These are phyloP conservation scores for Sinohyriopsis cumingii DNA, from an alignment of 2,888 invertebrate genomes.

Conservation along the genomic window DNA sequence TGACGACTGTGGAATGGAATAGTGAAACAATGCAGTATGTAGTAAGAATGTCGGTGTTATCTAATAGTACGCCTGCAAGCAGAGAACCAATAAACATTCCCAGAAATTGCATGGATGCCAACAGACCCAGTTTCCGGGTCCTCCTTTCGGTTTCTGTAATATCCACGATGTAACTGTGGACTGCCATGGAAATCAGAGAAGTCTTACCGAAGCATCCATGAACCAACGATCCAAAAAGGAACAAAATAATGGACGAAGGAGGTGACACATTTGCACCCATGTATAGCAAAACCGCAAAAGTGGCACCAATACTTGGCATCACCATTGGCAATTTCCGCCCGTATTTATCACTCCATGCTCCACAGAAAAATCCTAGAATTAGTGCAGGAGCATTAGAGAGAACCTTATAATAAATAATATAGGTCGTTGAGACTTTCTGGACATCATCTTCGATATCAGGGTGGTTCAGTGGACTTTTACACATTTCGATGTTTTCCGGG, in stretches of 20 bases:
- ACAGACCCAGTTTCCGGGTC: slow-evolving; percentile 59
- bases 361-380: slow-evolving; percentile 65
- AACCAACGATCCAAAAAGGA: slow-evolving; percentile 61
- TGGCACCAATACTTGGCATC: slow-evolving; percentile 63
- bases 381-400: slow-evolving; percentile 66
- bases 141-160: slow-evolving; percentile 55
- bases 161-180: slow-evolving; percentile 67
- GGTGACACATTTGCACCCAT: slow-evolving; percentile 50
- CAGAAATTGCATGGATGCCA: slow-evolving; percentile 68
- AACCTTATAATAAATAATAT: slow-evolving; percentile 61
- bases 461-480: slow-evolving; percentile 39
- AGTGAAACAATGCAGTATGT: slow-evolving; percentile 59
- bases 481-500: slow-evolving; percentile 35
- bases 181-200: slow-evolving; percentile 68
- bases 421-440: slow-evolving; percentile 59
- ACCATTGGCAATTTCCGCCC: slow-evolving; percentile 66
- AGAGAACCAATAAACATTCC: slow-evolving; percentile 68
- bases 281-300: slow-evolving; percentile 60
- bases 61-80: slow-evolving; percentile 53
- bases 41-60: slow-evolving; percentile 46
- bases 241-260: slow-evolving; percentile 40
- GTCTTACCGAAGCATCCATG: slow-evolving; percentile 68
- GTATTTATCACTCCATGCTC: slow-evolving; percentile 68
- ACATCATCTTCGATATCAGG: slow-evolving; percentile 53
- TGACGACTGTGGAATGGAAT: slow-evolving; percentile 51